Base-by-base conservation (phyloP, 2,113 vertebrate genomes). In the Eira barbara region DNA sequence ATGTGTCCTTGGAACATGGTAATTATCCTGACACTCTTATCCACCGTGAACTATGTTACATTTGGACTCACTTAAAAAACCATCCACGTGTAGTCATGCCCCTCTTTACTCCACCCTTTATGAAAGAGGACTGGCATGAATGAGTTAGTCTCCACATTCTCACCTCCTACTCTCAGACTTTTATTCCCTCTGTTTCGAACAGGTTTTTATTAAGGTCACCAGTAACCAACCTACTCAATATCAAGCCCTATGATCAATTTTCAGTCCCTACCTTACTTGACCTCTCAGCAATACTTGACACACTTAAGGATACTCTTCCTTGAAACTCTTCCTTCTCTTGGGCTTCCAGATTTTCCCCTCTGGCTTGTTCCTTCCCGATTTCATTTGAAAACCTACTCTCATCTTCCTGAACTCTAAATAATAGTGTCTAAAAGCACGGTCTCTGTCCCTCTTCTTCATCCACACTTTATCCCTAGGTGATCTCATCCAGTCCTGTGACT, bases 1-100 rank as follows among this genome's bases (percentile, higher is more conserved):
- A 94, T 94, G 61, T 97, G 94, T 97, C 97, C 97, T 98, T 98
- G 98, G 92, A 94, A 95, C 96, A 85, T 49, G 74, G 93, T 97
- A 96, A 97, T 97, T 98, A 97, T 90, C 52, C 65, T 95, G 86
- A 93, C 61, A 96, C 76, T 96, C 71, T 98, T 97, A 95, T 90
- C 87, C 93, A 86, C 90, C 0, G 0, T 90, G 87, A 76, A 88
- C 87, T 98, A n/a, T 92, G 89, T 94, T 97, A 95, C 74, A 97
- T 87, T 92, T 97, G 69, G 67, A 85, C 63, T 18, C 45, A 96
- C 57, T 97, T 97, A 97, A 96, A 96, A 76, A 94, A 93, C 84
- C 91, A 96, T 45, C 63, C 86, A 94, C 7, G 89, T 97, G 84
- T 95, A 97, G 29, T 96, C 90, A 90, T 90, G 49, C 13, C n/a